Conservation (phyloP, 1,140 invertebrate genomes). For the Drosophila carrolli region DNA sequence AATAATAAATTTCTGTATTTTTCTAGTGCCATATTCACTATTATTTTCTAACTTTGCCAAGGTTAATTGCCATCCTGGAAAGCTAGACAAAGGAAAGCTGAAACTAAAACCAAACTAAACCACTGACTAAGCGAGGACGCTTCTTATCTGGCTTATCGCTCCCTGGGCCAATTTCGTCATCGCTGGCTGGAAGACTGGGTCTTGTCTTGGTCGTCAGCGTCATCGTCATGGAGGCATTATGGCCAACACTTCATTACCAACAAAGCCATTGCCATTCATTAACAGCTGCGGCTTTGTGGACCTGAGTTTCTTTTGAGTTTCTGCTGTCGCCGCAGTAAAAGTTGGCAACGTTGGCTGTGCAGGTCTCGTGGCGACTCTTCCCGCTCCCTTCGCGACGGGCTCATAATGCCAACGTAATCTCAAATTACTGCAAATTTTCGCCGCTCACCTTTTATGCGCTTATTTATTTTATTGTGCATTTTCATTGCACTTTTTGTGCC, state of each 20-base stretch:
- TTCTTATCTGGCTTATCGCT: conserved; percentile 67
- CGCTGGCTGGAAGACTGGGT: conserved; percentile 22
- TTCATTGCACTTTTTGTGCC: conserved; percentile 55
- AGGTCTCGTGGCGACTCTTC: conserved; percentile 33
- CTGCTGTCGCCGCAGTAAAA: conserved; percentile 68
- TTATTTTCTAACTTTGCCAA: conserved; percentile 19
- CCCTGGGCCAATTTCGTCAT: conserved; percentile 61
- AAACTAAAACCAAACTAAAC: conserved; percentile 36
- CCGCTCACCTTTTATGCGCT: conserved; percentile 63
- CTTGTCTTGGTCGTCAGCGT: conserved; percentile 34
- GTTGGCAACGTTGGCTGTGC: conserved; percentile 45
- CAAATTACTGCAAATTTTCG: conserved; percentile 80
- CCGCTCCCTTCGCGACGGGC: conserved; percentile 10
- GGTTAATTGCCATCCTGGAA: conserved; percentile 41
- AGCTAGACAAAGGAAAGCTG: conserved; percentile 15
- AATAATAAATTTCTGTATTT: background rate
- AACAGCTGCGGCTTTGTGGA: conserved; percentile 68
- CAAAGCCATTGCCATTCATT: conserved; percentile 80
- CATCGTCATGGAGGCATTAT: conserved; percentile 58
- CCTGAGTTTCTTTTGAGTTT: conserved; percentile 50
- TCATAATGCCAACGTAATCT: conserved; percentile 75
- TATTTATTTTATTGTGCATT: conserved; percentile 65
- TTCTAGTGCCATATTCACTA: background rate
- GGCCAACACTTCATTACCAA: conserved; percentile 79
- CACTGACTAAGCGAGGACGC: conserved; percentile 19